Base-by-base conservation (phyloP, 35 echinoderm and acorn worm species). In the Ophioderma brevispina region DNA sequence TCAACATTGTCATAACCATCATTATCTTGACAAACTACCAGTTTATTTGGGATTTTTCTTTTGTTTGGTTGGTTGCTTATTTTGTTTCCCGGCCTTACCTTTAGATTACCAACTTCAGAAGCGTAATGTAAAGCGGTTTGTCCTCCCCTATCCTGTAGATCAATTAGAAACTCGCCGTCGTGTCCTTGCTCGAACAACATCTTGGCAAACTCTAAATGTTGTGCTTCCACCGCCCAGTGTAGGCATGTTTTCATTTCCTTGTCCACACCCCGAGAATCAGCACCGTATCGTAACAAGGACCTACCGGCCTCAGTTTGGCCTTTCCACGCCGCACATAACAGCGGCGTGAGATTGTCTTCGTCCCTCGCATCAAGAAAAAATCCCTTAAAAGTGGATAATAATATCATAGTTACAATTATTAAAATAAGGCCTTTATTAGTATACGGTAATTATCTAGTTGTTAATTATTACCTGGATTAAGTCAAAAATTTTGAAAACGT, bases 261-360 rank as follows among this genome's bases (percentile, higher is more conserved):
- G 81, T 84, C 81, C 30, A 37, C 14, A 38, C 81, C 82, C 1
- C 37, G 31, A 1, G 93, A 10, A 36, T 89, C 56, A 55, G 94
- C 91, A 76, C 87, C 86, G 19, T 88, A 40, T 0, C 32, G 59
- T 0, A 96, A 25, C 18, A 96, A 87, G 38, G 85, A 80, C 13
- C 56, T 38, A 37, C 86, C 94, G 0, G 87, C 87, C 1, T 92
- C 81, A n/a, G 25, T 77, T 33, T 96, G 92, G 25, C 94, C 94
- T 75, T 92, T 92, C 94, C 94, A 96, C 1, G 91, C 91, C 13
- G 94, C 87, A 30, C 86, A 92, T 36, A 96, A 78, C 35, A 96
- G 59, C 0, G 94, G 91, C 0, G 94, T 96, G 39, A 88, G 90
- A 76, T 41, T 38, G 38, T 96, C 89, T 33, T 92, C 78, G 32